Evolutionary conservation across 2,113 vertebrate species (phyloP), one percentile per base, ranked within the genome.

Genomic region (Rhabdomys dilectus): DNA sequence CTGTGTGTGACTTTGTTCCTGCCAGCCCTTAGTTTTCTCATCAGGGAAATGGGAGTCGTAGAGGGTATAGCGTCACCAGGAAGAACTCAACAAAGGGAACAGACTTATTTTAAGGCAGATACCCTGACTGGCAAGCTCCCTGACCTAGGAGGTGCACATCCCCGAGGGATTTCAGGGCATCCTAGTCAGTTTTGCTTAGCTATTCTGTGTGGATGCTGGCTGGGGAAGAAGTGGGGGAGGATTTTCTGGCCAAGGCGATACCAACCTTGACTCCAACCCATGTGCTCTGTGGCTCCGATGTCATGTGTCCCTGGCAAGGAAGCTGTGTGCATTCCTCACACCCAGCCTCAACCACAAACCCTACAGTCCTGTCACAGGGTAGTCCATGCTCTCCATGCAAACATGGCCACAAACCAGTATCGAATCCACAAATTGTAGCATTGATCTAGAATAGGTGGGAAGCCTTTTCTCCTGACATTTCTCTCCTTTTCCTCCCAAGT

Each of bases 381-480:
- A 56, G 58, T 73, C 62, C 3, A 7, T 1, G 17, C 62, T 36
- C 78, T 82, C 84, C 13, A 2, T 31, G 29, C 87, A 91, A 75
- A 95, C 42, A 39, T 0, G 39, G 81, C 86, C 60, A 39, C 86
- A 72, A 42, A 95, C 73, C 73, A 85, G 89, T 42, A 85, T 64
- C 5, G 2, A 91, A 48, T 53, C 73, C 60, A 9, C 84, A 0
- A 87, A 10, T 76, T 78, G 76, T 45, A 39, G 58, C 82, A 68
- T 48, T 68, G 64, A 91, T 64, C 78, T 89, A 66, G 89, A 70
- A 42, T 39, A n/a, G 2, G 0, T 42, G 60, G 89, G 64, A 82
- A 91, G 22, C 42, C 48, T 87, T 73, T 86, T 24, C 53, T 62
- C 64, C 84, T 42, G 17, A 93, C 78, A 91, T 89, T 75, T 87